Evolutionary conservation across 2,888 invertebrate species (phyloP).

Genomic region (Amphimallon solstitiale): DNA sequence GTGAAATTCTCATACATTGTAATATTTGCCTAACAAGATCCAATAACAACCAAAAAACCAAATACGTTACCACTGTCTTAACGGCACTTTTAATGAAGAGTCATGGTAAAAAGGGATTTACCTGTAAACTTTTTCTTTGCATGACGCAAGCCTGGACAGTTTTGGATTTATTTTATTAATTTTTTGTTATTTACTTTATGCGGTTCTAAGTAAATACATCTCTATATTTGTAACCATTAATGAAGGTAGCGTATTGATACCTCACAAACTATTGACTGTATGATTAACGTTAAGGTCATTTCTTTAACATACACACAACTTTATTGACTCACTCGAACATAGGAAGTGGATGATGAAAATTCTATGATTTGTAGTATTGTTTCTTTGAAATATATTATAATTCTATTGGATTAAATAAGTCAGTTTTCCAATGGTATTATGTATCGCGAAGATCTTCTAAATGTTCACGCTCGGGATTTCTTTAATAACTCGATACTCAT

Average conservation of each 20-base stretch:
- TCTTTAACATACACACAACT: background rate
- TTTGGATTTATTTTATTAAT: conserved; percentile 2
- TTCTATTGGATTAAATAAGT: background rate
- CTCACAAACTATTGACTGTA: no score
- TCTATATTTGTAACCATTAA: no score
- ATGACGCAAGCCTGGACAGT: background rate
- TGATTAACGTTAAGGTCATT: background rate
- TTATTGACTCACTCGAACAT: background rate
- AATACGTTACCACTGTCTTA: no score
- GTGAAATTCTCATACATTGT: no score
- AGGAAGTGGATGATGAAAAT: background rate
- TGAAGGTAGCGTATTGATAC: no score
- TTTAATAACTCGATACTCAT: no score
- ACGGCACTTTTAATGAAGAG: background rate
- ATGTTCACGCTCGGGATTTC: no score
- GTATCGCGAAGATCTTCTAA: no score
- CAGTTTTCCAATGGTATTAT: no score
- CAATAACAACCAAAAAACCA: no score
- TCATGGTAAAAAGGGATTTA: conserved; percentile 1
- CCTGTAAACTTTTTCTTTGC: background rate
- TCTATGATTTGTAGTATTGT: background rate
- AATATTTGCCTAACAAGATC: no score
- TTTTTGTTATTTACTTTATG: background rate
- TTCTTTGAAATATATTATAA: background rate
- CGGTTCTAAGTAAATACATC: no score